These are phyloP conservation scores for Hypotaenidia okinawae DNA, from an alignment of 2,797 vertebrate species.

Conservation along the genomic window DNA sequence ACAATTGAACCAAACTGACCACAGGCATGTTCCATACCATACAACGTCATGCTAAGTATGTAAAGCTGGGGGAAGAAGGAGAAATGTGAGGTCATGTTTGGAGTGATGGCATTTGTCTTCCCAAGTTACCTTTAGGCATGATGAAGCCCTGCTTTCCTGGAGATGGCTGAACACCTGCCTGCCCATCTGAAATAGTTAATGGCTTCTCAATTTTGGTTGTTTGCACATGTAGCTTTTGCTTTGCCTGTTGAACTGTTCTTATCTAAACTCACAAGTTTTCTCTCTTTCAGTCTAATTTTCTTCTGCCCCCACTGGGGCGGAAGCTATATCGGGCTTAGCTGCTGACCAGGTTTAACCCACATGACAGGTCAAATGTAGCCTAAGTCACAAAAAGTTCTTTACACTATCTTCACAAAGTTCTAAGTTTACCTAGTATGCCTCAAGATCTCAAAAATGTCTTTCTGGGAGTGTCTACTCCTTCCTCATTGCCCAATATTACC, in stretches of 20 bases:
- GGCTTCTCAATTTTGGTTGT: background rate
- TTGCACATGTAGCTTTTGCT: background rate
- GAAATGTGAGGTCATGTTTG: fast-evolving
- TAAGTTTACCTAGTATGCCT: background rate
- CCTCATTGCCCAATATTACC: background rate
- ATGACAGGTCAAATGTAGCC: background rate
- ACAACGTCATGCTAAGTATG: too few relatives aligned
- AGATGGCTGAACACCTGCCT: background rate
- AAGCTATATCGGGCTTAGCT: background rate
- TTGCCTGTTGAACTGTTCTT: background rate
- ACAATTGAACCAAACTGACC: background rate
- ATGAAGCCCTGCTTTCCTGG: background rate
- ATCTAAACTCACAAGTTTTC: background rate
- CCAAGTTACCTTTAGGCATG: fast-evolving
- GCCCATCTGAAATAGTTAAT: background rate
- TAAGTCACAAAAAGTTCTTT: background rate
- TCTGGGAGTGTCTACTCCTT: background rate
- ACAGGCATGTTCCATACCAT: too few relatives aligned
- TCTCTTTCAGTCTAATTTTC: background rate
- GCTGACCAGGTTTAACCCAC: background rate
- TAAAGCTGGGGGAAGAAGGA: background rate
- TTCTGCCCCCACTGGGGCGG: background rate
- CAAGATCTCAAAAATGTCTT: background rate
- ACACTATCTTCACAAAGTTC: background rate
- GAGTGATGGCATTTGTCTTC: background rate